Conservation (phyloP, 2,797 vertebrate genomes). For the Okamejei kenojei region DNA sequence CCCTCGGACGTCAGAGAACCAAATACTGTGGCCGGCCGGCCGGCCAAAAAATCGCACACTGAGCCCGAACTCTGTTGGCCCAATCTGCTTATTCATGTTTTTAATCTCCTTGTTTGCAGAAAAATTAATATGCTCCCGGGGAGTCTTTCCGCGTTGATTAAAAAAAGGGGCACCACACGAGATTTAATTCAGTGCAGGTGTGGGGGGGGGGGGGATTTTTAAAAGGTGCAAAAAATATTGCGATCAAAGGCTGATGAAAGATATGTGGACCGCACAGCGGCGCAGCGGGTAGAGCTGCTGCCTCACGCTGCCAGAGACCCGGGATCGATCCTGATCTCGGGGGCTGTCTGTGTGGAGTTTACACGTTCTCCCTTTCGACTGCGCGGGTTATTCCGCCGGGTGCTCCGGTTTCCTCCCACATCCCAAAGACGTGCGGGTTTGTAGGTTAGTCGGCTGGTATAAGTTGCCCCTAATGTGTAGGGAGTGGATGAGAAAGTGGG, state of each 20-base stretch:
- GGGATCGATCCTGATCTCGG: too few species aligned
- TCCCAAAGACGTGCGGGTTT: too few species aligned
- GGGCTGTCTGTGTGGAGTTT: too few species aligned
- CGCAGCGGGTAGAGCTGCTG: too few species aligned
- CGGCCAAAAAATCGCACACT: background rate
- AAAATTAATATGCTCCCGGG: background rate
- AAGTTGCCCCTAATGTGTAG: too few species aligned
- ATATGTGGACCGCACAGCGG: too few species aligned
- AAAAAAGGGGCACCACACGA: background rate
- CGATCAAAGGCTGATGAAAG: background rate
- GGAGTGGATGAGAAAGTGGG: too few species aligned
- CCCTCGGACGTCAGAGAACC: background rate
- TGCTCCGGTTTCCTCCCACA: too few species aligned
- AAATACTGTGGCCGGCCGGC: background rate
- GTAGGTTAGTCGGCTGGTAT: too few species aligned
- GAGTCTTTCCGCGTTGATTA: background rate
- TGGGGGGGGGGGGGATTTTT: background rate
- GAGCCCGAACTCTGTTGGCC: background rate
- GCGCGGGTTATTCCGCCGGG: too few species aligned
- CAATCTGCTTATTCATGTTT: slow-evolving; percentile 30
- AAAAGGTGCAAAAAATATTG: background rate
- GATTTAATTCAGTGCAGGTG: background rate
- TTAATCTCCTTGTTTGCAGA: slow-evolving; percentile 16
- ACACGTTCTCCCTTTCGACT: too few species aligned
- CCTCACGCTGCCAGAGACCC: too few species aligned